Evolutionary conservation across 2,888 invertebrate species (phyloP).

Genomic region (Macaria notata): DNA sequence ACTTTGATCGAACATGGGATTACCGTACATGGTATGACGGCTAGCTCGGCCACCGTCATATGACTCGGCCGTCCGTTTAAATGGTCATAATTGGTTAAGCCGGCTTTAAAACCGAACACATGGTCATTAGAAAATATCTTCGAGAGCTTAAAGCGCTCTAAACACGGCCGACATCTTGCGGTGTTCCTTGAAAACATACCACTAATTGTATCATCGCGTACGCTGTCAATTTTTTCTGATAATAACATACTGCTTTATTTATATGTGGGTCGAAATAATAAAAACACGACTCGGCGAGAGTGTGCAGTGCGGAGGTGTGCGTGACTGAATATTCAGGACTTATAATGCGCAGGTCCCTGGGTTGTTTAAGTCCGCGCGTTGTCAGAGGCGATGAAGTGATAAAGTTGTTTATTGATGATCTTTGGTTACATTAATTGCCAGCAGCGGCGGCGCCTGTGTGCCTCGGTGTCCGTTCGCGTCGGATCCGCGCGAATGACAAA

Average conservation of each 20-base stretch:
- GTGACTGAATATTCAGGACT: conserved; percentile 72
- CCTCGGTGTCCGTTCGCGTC: conserved; percentile 59
- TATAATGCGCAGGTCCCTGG: conserved; percentile 62
- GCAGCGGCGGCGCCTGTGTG: conserved; percentile 60
- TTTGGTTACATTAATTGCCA: conserved; percentile 78
- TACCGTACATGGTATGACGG: conserved; percentile 72
- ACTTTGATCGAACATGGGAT: conserved; percentile 66
- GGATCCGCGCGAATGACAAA: conserved; percentile 73
- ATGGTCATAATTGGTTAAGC: conserved; percentile 73
- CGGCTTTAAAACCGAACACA: conserved; percentile 57
- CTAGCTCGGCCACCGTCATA: conserved; percentile 58
- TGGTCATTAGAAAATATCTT: conserved; percentile 64
- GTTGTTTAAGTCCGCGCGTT: conserved; percentile 65
- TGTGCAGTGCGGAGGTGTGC: conserved; percentile 61
- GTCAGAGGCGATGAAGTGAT: conserved; percentile 77
- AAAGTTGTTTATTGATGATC: conserved; percentile 81
- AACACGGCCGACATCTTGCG: conserved; percentile 15
- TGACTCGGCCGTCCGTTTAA: conserved; percentile 64
- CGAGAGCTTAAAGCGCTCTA: conserved; percentile 24
- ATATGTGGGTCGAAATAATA: conserved; percentile 43
- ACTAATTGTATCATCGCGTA: conserved; percentile 37
- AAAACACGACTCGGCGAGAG: conserved; percentile 43
- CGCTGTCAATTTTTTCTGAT: conserved; percentile 32
- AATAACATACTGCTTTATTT: conserved; percentile 30
- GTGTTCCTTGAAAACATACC: conserved; percentile 30